Percentiles rank a stretch among this genome's conserved stretches.
phyloP scores from a whole-genome alignment of 1,140 invertebrate species.

The Drosophila malerkotliana region DNA sequence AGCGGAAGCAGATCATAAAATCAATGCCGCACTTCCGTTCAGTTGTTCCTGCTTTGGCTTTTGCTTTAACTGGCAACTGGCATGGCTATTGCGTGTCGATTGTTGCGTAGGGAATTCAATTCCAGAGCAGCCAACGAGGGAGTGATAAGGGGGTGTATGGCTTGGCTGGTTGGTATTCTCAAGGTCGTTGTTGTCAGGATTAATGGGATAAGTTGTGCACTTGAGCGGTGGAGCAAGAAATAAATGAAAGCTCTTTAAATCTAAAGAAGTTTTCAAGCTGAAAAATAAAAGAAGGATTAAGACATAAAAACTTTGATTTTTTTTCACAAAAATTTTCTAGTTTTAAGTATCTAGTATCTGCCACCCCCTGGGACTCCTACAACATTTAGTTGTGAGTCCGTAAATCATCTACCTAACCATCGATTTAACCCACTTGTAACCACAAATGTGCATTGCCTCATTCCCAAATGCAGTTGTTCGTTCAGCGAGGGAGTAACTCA shows the following conservation, averaged over 20 bases:
- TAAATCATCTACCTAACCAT: constrained; percentile 60
- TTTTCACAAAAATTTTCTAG: background rate
- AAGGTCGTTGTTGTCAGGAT: constrained; percentile 39
- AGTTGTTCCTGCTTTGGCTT: background rate
- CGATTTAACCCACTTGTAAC: constrained; percentile 37
- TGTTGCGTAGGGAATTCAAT: constrained; percentile 44
- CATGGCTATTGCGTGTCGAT: constrained; percentile 41
- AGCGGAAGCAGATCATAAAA: constrained; percentile 64
- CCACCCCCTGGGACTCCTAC: background rate
- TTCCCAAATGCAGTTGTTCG: background rate
- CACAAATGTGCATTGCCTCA: constrained; percentile 52
- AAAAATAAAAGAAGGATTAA: background rate
- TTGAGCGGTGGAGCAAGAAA: background rate
- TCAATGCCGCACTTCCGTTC: constrained; percentile 49
- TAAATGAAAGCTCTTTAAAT: background rate
- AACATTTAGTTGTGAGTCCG: constrained; percentile 35
- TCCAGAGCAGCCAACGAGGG: constrained; percentile 4
- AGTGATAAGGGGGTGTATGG: background rate
- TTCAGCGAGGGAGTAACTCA: constrained; percentile 8
- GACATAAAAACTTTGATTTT: too few relatives aligned
- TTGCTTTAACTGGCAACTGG: constrained; percentile 1
- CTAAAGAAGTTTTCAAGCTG: background rate
- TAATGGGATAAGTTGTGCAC: constrained; percentile 30
- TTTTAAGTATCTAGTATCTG: constrained; percentile 5
- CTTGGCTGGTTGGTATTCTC: background rate